phyloP scores from a whole-genome alignment of 2,888 invertebrate genomes.

The Pyrrhia umbra region DNA sequence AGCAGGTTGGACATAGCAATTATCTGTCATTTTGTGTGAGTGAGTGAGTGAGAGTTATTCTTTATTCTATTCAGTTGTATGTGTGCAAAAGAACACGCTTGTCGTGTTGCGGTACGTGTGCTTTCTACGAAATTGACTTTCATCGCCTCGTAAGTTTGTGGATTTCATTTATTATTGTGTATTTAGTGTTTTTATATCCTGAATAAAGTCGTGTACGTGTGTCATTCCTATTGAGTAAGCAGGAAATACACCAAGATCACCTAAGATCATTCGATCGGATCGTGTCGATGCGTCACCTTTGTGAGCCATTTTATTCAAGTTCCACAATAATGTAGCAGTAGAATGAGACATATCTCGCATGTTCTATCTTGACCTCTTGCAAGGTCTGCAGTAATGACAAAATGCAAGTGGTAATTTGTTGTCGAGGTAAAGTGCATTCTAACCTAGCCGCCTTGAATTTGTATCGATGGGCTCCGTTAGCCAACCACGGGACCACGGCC shows the following conservation, averaged over 20 bases:
- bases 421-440: conserved; percentile 70
- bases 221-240: conserved; percentile 42
- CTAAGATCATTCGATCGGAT: conserved; percentile 86
- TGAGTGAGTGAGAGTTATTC: conserved; percentile 56
- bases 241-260: conserved; percentile 67
- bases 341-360: conserved; percentile 40
- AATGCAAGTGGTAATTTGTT: conserved; percentile 41
- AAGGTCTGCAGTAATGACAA: conserved; percentile 40
- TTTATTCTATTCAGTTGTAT: conserved; percentile 73
- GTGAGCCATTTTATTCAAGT: conserved; percentile 87
- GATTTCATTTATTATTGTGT: conserved; percentile 80
- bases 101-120: conserved; percentile 88
- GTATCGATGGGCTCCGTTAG: conserved; percentile 60
- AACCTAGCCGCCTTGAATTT: conserved; percentile 71
- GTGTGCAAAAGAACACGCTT: conserved; percentile 85
- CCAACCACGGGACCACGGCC: conserved; percentile 59
- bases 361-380: conserved; percentile 40
- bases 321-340: conserved; percentile 73
- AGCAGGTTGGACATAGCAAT: conserved; percentile 27
- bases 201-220: conserved; percentile 62
- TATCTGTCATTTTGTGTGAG: conserved; percentile 64
- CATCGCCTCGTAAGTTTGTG: conserved; percentile 90
- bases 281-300: conserved; percentile 90
- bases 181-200: conserved; percentile 70
- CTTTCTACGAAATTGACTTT: conserved; percentile 88